Percentiles rank a stretch among this genome's conserved stretches.
phyloP scores from a whole-genome alignment of 2,888 invertebrate genomes.

The Carpatolechia fugitivella region DNA sequence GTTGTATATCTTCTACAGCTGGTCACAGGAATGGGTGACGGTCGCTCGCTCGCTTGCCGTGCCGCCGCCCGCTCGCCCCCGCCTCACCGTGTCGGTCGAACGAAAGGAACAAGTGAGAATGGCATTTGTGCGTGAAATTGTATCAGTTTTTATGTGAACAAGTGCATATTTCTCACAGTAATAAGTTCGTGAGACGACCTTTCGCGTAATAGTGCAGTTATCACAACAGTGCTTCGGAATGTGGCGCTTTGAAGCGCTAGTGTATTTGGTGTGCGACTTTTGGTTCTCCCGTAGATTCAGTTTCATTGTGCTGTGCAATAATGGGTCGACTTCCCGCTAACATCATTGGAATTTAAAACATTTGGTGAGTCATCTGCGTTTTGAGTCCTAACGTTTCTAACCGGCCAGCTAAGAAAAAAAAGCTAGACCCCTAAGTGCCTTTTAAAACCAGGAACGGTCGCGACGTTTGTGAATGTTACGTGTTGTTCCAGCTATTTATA shows the following conservation, averaged over 20 bases:
- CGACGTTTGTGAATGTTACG: slow-evolving; percentile 29
- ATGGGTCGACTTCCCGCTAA: slow-evolving; percentile 70
- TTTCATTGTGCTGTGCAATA: slow-evolving; percentile 62
- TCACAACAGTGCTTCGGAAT: slow-evolving; percentile 42
- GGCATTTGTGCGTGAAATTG: slow-evolving; percentile 70
- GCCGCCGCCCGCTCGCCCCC: slow-evolving; percentile 9
- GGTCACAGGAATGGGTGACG: background rate
- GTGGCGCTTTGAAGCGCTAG: slow-evolving; percentile 53
- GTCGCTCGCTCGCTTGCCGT: slow-evolving; percentile 22
- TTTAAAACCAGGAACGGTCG: slow-evolving; percentile 30
- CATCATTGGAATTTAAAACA: slow-evolving; percentile 75
- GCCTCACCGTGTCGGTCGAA: slow-evolving; percentile 35
- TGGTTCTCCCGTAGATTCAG: slow-evolving; percentile 63
- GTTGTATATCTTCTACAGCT: background rate
- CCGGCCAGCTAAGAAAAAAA: slow-evolving; percentile 11
- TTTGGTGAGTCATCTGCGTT: slow-evolving; percentile 73
- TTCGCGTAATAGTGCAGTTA: slow-evolving; percentile 44
- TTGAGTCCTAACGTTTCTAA: slow-evolving; percentile 41
- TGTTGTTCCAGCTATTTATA: slow-evolving; percentile 43
- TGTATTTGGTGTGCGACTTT: slow-evolving; percentile 57
- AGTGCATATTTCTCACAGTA: slow-evolving; percentile 60
- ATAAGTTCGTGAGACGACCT: slow-evolving; percentile 43
- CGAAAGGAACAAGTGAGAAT: slow-evolving; percentile 53
- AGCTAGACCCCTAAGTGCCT: slow-evolving; percentile 34
- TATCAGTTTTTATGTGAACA: slow-evolving; percentile 67